phyloP scores from a whole-genome alignment of 2,113 vertebrate species.

The Sinocyclocheilus anshuiensis region DNA sequence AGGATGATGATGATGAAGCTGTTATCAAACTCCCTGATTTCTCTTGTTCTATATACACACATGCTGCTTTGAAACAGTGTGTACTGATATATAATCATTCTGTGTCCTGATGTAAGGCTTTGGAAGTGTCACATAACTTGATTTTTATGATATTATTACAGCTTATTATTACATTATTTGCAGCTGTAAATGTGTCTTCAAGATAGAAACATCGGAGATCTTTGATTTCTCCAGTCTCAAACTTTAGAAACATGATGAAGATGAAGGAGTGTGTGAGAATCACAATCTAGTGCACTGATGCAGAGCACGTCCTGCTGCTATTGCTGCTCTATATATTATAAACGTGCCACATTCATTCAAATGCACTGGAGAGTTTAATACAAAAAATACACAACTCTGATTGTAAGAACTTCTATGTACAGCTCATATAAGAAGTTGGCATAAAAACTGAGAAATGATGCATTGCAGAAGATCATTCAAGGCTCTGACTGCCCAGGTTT shows the following conservation, averaged over 20 bases:
- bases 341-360: slow-evolving; percentile 54
- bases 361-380: slow-evolving; percentile 47
- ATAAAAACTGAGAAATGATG: slow-evolving; percentile 55
- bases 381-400: slow-evolving; percentile 50
- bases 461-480: background rate
- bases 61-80: background rate
- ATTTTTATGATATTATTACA: background rate
- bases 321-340: slow-evolving; percentile 62
- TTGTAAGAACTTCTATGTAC: slow-evolving; percentile 50
- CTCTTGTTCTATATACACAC: background rate
- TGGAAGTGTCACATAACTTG: background rate
- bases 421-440: slow-evolving; percentile 71
- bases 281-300: background rate
- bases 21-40: slow-evolving; percentile 19
- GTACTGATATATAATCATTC: slow-evolving; percentile 1
- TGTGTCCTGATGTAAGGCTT: slow-evolving; percentile 3
- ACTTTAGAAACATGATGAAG: background rate
- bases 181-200: background rate
- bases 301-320: slow-evolving; percentile 59
- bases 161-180: background rate
- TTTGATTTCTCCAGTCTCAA: background rate
- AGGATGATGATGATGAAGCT: background rate
- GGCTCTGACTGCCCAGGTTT: background rate
- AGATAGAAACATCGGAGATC: background rate
- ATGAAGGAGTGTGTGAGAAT: background rate